A percentile compares a stretch with the other conserved stretches of the same genome.
phyloP scores from a whole-genome alignment of 2,888 invertebrate genomes.

The Osmoderma eremita region DNA sequence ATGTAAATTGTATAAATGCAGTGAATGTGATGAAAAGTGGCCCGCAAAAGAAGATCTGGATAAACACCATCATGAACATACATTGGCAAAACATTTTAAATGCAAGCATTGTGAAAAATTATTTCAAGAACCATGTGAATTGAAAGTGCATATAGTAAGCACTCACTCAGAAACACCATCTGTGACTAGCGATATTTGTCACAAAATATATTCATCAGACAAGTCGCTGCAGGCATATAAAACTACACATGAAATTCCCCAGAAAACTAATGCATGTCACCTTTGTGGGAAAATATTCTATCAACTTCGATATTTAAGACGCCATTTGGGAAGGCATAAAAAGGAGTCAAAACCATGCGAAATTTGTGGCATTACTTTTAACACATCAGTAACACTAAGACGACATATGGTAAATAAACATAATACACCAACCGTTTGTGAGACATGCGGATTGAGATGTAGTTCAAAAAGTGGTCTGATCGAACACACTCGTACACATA shows the following conservation, averaged over 20 bases:
- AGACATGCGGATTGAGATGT: background rate
- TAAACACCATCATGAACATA: slow-evolving; percentile 1
- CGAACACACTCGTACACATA: slow-evolving; percentile 16
- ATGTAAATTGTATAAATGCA: background rate
- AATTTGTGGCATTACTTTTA: background rate
- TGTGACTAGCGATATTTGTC: background rate
- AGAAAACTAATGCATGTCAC: background rate
- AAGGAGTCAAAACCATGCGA: background rate
- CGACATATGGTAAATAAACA: background rate
- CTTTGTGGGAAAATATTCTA: too few species aligned
- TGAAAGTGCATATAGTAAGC: slow-evolving; percentile 2
- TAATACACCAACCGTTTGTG: background rate
- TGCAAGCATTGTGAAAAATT: background rate
- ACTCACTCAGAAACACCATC: background rate
- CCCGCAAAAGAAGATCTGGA: background rate
- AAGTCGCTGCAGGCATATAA: background rate
- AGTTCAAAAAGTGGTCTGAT: background rate
- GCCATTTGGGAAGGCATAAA: background rate
- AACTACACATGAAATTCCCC: background rate
- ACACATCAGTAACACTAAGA: background rate
- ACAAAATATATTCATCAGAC: slow-evolving; percentile 1
- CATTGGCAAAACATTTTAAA: background rate
- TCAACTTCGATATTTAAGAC: too few species aligned
- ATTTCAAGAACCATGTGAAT: background rate
- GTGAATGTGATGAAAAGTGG: background rate